phyloP scores from a whole-genome alignment of 2,888 invertebrate species.

The Macrostomum cliftonense region DNA sequence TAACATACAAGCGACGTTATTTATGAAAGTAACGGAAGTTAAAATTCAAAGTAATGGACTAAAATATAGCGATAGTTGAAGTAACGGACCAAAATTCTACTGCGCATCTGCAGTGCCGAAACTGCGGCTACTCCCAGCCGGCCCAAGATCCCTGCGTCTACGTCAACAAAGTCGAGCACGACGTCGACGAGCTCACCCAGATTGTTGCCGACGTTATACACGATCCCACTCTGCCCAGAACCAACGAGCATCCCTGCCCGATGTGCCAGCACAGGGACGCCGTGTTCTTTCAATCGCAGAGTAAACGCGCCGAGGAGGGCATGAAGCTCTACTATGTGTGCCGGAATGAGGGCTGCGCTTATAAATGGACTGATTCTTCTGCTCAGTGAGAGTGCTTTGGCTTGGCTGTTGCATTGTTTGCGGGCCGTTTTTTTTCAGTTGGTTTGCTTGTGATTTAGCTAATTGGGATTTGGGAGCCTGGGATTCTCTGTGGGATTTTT shows the following conservation, averaged over 20 bases:
- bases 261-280: constrained; percentile 83
- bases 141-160: constrained; percentile 97
- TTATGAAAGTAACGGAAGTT: too few species aligned
- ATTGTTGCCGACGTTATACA: constrained; percentile 94
- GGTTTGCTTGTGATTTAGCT: too few species aligned
- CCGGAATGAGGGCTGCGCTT: constrained; percentile 69
- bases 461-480: too few species aligned
- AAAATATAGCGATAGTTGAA: too few species aligned
- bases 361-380: constrained; percentile 67
- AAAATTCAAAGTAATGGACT: too few species aligned
- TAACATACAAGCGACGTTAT: too few species aligned
- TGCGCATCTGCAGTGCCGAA: constrained; percentile 51
- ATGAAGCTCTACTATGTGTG: constrained; percentile 94
- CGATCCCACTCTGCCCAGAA: constrained; percentile 88
- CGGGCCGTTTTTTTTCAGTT: too few species aligned
- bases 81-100: too few species aligned
- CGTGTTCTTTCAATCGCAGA: constrained; percentile 96
- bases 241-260: constrained; percentile 93
- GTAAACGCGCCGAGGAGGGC: constrained; percentile 80
- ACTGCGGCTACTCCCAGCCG: constrained; percentile 86
- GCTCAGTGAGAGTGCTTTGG: too few species aligned
- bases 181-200: constrained; percentile 94
- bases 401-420: too few species aligned
- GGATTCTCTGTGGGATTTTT: too few species aligned
- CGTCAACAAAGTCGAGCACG: constrained; percentile 99